Conservation (phyloP, 2,113 vertebrate species). For the Rafetus swinhoei region DNA sequence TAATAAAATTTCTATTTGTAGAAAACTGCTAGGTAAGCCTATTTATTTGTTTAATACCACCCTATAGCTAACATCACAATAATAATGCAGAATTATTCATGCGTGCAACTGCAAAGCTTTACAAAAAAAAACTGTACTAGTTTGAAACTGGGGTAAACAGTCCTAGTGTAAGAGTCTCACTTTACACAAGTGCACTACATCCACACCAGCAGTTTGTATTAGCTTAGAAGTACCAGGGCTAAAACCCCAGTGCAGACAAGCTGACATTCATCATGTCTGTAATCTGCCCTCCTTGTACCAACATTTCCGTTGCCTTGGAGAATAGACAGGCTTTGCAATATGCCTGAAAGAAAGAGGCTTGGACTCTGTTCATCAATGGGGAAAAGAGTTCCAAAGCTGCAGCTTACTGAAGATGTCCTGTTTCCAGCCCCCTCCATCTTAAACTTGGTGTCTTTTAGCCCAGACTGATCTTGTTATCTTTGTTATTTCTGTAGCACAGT, state of each 20-base stretch:
- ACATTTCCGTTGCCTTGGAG: background rate
- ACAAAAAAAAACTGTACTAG: background rate
- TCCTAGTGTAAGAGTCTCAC: background rate
- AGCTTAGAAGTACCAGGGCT: background rate
- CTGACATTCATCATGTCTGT: background rate
- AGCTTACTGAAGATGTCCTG: background rate
- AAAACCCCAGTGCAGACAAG: background rate
- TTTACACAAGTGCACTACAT: fast-evolving
- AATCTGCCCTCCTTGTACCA: background rate
- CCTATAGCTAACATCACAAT: conserved; percentile 7
- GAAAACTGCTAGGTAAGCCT: conserved; percentile 74
- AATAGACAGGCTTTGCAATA: background rate
- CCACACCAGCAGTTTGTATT: background rate
- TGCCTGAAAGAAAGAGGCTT: background rate
- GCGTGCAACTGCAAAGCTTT: background rate
- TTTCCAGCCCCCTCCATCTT: background rate
- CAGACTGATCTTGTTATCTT: background rate
- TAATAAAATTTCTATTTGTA: conserved; percentile 82
- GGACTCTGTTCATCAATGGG: fast-evolving
- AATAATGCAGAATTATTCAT: background rate
- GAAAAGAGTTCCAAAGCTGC: background rate
- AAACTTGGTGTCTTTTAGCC: background rate
- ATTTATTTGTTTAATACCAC: conserved; percentile 25
- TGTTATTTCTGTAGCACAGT: background rate
- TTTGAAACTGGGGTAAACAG: fast-evolving